A percentile compares a stretch with the other conserved stretches of the same genome.
phyloP scores from a whole-genome alignment of 1,140 invertebrate species.

The Arctopsyche grandis region DNA sequence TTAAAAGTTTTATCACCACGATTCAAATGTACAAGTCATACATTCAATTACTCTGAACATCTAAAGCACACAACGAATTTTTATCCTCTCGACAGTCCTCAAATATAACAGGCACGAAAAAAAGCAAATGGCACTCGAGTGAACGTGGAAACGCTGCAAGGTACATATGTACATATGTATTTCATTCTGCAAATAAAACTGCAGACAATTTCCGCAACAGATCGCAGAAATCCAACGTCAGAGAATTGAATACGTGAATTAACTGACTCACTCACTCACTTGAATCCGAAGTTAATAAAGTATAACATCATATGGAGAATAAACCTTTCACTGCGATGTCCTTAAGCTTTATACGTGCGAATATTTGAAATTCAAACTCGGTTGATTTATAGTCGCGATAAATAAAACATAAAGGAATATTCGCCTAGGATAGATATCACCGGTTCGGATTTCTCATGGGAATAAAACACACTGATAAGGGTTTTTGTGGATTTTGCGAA shows the following conservation, averaged over 20 bases:
- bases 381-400: constrained; percentile 19
- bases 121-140: not conserved
- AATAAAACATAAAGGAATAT: constrained; percentile 16
- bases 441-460: not conserved
- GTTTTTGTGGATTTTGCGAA: not conserved
- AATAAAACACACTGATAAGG: constrained; percentile 11
- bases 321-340: too few relatives aligned
- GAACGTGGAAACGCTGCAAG: not conserved
- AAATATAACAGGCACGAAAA: not conserved
- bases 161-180: too few relatives aligned
- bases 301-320: too few relatives aligned
- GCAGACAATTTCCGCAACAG: too few relatives aligned
- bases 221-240: too few relatives aligned
- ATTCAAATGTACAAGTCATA: not conserved
- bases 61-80: not conserved
- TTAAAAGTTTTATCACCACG: too few relatives aligned
- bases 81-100: not conserved
- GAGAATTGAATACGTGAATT: too few relatives aligned
- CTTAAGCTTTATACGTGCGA: too few relatives aligned
- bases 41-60: constrained; percentile 4
- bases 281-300: too few relatives aligned
- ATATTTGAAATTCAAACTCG: not conserved
- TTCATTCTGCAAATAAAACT: too few relatives aligned
- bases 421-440: not conserved
- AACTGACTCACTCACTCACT: too few relatives aligned